Base-by-base conservation (phyloP, 2,113 vertebrate species). In the Gavia stellata region DNA sequence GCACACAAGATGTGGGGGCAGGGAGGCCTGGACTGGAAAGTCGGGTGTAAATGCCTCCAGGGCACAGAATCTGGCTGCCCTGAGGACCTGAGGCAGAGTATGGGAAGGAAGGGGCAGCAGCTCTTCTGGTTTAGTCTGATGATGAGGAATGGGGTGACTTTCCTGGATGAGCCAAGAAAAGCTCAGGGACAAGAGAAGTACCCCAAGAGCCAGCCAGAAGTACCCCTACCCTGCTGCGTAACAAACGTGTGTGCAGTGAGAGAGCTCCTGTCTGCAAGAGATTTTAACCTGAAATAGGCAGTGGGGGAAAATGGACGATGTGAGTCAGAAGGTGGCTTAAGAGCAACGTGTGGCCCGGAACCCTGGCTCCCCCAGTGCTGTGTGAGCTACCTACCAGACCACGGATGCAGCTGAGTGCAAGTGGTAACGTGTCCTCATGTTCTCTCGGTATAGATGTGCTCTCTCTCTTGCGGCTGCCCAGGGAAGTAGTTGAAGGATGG, bases 371-470 rank as follows among this genome's bases (percentile, higher is more conserved):
- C 26, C 17, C 14, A 12, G 23, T 52, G 16, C 44, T 40, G 26
- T 4, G 3, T 23, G 62, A 72, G 44, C 42, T 77, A 5, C 66
- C 23, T 62, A 29, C 62, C 20, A 63, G 53, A 26, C 5, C 58
- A 61, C 49, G 19, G 59, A 17, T 11, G n/a, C 0, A 49, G 34
- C 34, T 42, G 56, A 62, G 17, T 2, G 0, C 7, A 28, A 66
- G 63, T 34, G 61, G 25, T 44, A 49, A 9, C 0, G 2, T 45
- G 78, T n/a, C 49, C 6, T 5, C 1, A 0, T 8, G 21, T 33
- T 18, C 36, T 40, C 49, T 29, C 14, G 4, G 33, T 8, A 2
- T 7, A 21, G 29, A n/a, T 55, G 14, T 18, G 38, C 71, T 38
- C 7, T 61, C 65, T 52, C 58, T 50, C 18, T 53, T 66, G 8